Conservation (phyloP, 2,113 vertebrate genomes). For the Sterrhoptilus dennistouni region DNA sequence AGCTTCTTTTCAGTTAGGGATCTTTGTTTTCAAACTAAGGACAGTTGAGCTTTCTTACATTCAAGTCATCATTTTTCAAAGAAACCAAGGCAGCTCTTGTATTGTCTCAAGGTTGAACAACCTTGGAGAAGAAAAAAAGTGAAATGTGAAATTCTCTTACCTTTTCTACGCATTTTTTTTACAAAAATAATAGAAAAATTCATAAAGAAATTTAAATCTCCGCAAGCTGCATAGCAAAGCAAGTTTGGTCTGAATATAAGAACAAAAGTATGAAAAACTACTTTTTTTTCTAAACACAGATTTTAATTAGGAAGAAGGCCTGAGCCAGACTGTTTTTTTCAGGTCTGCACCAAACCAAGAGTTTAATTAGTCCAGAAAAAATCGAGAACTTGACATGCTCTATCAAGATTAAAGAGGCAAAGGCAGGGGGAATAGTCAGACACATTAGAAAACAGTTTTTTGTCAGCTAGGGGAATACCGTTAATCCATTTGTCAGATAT, state of each 20-base stretch:
- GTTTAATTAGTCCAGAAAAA: slow-evolving; percentile 63
- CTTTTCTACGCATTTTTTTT: not conserved
- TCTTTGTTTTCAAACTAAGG: not conserved
- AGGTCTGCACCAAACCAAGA: slow-evolving; percentile 16
- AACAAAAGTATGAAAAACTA: slow-evolving; percentile 50
- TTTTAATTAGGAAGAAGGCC: slow-evolving; percentile 58
- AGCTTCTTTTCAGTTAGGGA: not conserved
- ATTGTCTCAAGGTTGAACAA: not conserved
- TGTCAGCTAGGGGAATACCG: not conserved
- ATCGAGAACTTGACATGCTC: slow-evolving; percentile 12
- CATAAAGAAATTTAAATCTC: slow-evolving; percentile 45
- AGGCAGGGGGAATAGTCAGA: not conserved
- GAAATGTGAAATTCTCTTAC: not conserved
- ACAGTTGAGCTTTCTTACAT: not conserved
- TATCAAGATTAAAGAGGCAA: not conserved
- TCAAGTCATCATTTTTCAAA: not conserved
- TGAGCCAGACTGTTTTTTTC: slow-evolving; percentile 50
- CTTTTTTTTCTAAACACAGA: slow-evolving; percentile 34
- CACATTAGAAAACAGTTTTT: not conserved
- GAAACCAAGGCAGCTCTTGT: not conserved
- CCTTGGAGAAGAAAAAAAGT: not conserved
- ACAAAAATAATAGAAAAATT: slow-evolving; percentile 44
- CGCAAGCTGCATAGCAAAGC: slow-evolving; percentile 49
- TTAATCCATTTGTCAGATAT: slow-evolving; percentile 38
- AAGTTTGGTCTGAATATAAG: slow-evolving; percentile 55